Base-by-base conservation (phyloP, 2,113 vertebrate genomes). In the Oncorhynchus nerka region DNA sequence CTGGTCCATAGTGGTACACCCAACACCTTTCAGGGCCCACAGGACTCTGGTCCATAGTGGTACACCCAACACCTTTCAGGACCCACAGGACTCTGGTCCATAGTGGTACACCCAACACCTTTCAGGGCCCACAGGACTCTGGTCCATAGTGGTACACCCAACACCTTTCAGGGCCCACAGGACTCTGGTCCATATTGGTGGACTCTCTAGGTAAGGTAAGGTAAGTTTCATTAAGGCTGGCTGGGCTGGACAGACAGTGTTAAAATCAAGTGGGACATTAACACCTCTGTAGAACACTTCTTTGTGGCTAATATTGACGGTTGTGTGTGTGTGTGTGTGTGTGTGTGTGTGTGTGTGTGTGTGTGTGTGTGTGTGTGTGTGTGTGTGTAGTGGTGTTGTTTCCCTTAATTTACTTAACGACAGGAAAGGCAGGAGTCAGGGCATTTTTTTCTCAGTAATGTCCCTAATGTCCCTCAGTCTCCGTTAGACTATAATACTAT, bases 171-270 rank as follows among this genome's bases (percentile, higher is more conserved):
- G 32, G 5, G 1, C 32, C 32, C 32, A 32, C 32, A 5, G 5
- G 1, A 3, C 32, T 32, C 32, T 6, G 32, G 32, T 32, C 32
- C 32, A 32, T 6, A 32, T 1, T 6, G 5, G 32, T 5, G 26
- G 26, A 26, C 26, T 39, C 8, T 39, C 7, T 45, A 3, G 39
- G 39, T 8, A 39, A 9, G n/a, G n/a, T n/a, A n/a, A n/a, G n/a
- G n/a, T n/a, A n/a, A 8, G 8, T 77, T 85, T 83, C 84, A 74
- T 88, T 90, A 86, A 73, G 78, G 78, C 55, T 66, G 5, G 70
- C 5, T 79, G 69, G 48, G 62, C 73, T 45, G 39, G 39, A 13
- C 70, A 39, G 76, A 76, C 48, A 80, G 77, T 59, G 49, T 30
- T 73, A 77, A 80, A 77, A 80, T 19, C 24, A 71, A 75, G 83